Conservation (phyloP, 2,113 vertebrate genomes). For the Paradisaea rubra region DNA sequence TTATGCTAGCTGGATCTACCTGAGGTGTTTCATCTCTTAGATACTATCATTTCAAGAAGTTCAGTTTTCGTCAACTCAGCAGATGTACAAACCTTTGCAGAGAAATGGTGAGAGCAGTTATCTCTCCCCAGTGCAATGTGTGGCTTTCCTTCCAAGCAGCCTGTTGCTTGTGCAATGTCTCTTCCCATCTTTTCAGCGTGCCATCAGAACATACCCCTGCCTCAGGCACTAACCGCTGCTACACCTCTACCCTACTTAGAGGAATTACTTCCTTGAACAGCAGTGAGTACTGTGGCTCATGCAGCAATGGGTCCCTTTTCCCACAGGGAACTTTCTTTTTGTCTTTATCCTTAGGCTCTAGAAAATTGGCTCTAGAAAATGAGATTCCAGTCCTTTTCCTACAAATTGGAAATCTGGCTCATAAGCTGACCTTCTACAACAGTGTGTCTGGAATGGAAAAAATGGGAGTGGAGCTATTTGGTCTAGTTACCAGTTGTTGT, state of each 20-base stretch:
- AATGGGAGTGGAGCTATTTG: background rate
- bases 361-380: background rate
- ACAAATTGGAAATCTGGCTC: background rate
- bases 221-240: background rate
- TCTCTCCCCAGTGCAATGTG: background rate
- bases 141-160: background rate
- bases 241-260: background rate
- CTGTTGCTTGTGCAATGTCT: background rate
- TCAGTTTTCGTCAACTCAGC: background rate
- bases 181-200: background rate
- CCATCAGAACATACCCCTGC: background rate
- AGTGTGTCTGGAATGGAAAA: background rate
- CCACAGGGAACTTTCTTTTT: background rate
- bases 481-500: conserved; percentile 29
- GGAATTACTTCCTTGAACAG: background rate
- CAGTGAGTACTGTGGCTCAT: background rate
- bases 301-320: background rate
- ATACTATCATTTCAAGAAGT: background rate
- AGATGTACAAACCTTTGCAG: background rate
- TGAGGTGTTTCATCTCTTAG: background rate
- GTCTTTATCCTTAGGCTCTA: background rate
- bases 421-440: background rate
- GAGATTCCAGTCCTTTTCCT: background rate
- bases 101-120: background rate
- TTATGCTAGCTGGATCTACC: background rate